Base-by-base conservation (phyloP, 2,888 invertebrate genomes). In the Gisinianus flammeolus region DNA sequence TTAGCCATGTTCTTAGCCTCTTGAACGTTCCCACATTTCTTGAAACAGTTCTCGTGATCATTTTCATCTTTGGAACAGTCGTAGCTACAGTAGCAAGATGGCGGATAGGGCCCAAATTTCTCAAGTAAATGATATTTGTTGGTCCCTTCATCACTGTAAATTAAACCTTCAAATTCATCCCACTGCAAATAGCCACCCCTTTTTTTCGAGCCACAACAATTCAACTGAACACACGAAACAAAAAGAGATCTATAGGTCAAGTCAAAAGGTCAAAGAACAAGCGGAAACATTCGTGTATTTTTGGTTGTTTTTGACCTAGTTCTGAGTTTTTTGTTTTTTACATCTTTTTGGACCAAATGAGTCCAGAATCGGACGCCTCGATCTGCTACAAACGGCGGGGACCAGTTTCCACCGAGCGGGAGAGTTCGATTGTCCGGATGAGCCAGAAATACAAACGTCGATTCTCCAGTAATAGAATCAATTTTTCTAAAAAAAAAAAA, bases 41-140 rank as follows among this genome's bases (percentile, higher is more conserved):
- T 19, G 26, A 73, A 73, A 24, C 73, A 73, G 10, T 26, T 24
- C 22, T 73, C 73, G 30, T 31, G 64, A 33, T 33, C 22, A 35
- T 31, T 33, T 10, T 62, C 35, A 12, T 73, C 24, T 10, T 6
- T 22, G 0, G 5, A 2, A 19, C 73, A 73, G 1, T 62, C 35
- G 26, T 35, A 73, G 22, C n/a, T 22, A 19, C 73, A 73, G 16
- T 64, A 73, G 35, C 73, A 73, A 12, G 73, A 73, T 33, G 73
- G 73, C 1, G 73, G 73, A 24, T 62, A 62, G 5, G 19, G 19
- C 2, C 73, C 73, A 24, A 33, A 64, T 24, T 22, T 28, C 2
- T 1, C 16, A 2, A 2, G 12, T 3, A 8, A 33, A n/a, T 8
- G 1, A n/a, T n/a, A n/a, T 4, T 31, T 12, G 4, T 72, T 10